Percentiles rank a stretch among this genome's conserved stretches.
These are phyloP conservation scores for Folsomia manolachei DNA, from an alignment of 2,888 invertebrate genomes.

Conservation along the genomic window DNA sequence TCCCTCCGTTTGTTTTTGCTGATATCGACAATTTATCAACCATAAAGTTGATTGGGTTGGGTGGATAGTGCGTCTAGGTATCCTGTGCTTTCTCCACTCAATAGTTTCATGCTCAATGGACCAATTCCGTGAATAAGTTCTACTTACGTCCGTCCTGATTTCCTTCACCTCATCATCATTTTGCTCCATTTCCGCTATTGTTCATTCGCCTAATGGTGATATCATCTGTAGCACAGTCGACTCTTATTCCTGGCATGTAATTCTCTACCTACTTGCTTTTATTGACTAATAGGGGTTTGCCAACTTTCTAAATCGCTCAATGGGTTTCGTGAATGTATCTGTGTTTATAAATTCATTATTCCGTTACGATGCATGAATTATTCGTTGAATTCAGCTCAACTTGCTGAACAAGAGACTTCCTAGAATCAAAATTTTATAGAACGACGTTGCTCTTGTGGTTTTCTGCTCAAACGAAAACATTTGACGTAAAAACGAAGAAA, in stretches of 20 bases:
- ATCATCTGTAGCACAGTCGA: background rate
- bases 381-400: too few relatives aligned
- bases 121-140: constrained; percentile 18
- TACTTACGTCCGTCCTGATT: constrained; percentile 11
- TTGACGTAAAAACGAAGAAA: too few relatives aligned
- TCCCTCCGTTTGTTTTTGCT: background rate
- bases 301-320: too few relatives aligned
- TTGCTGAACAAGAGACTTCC: too few relatives aligned
- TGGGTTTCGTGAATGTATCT: too few relatives aligned
- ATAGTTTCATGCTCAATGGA: constrained; percentile 23
- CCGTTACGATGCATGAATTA: too few relatives aligned
- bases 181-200: background rate
- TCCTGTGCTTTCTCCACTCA: background rate
- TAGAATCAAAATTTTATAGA: too few relatives aligned
- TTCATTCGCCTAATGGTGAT: background rate
- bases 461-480: too few relatives aligned
- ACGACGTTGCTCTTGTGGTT: too few relatives aligned
- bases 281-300: too few relatives aligned
- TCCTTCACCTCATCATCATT: constrained; percentile 10
- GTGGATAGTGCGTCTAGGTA: background rate
- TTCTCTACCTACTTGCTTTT: background rate
- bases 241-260: background rate
- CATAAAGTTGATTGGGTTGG: constrained; percentile 10
- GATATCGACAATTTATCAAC: constrained; percentile 4
- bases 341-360: too few relatives aligned